Evolutionary conservation across 2,888 invertebrate genomes (phyloP).

Genomic region (Drosophila nr. perissopoda): DNA sequence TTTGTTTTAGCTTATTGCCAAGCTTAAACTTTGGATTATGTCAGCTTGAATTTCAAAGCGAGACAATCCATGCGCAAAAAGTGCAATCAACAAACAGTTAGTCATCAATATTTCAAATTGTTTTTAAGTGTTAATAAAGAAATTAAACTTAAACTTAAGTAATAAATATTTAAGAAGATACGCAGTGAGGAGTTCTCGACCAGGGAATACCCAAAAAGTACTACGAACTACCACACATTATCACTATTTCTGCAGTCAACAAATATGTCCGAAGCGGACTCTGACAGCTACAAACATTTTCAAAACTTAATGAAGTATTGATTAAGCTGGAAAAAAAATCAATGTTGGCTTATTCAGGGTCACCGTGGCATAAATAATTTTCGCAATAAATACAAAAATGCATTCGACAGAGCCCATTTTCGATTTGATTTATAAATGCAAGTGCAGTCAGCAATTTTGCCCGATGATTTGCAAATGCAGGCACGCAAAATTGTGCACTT

Average conservation of each 20-base stretch:
- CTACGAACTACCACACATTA: too few species aligned
- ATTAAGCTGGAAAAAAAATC: constrained; percentile 3
- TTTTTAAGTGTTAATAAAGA: constrained; percentile 11
- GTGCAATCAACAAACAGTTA: constrained; percentile 9
- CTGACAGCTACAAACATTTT: background rate
- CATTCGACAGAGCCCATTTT: constrained; percentile 28
- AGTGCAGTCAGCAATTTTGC: constrained; percentile 32
- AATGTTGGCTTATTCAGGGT: constrained; percentile 11
- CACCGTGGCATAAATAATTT: constrained; percentile 26
- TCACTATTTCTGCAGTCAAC: background rate
- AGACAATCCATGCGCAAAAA: constrained; percentile 19
- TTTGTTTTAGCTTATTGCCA: background rate
- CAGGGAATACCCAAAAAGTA: background rate
- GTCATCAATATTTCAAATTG: background rate
- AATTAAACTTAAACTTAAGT: background rate
- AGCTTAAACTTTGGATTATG: background rate
- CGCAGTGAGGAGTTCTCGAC: too few species aligned
- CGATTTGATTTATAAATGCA: constrained; percentile 24
- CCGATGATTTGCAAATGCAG: constrained; percentile 25
- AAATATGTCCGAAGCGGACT: background rate
- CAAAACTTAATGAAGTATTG: background rate
- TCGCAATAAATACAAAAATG: constrained; percentile 16
- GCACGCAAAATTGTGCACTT: constrained; percentile 52
- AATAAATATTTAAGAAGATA: background rate
- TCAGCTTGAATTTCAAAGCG: background rate